These are phyloP conservation scores for Cardiocondyla obscurior DNA, from an alignment of 1,140 invertebrate species.

Conservation along the genomic window DNA sequence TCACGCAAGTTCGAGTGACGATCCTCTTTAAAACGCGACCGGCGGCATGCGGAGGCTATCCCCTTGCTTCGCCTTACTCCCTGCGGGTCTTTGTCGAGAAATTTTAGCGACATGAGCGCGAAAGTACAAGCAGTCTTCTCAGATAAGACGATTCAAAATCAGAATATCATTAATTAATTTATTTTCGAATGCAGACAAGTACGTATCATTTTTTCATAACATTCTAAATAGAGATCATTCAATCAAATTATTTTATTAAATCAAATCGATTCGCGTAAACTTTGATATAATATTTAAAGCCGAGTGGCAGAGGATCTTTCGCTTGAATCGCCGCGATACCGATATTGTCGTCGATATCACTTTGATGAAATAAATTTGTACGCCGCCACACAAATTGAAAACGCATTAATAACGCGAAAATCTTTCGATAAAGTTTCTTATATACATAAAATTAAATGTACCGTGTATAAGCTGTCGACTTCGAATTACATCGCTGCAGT, in stretches of 20 bases:
- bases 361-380: not conserved
- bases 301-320: not conserved
- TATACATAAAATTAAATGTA: conserved; percentile 40
- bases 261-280: conserved; percentile 23
- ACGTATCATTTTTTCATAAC: not conserved
- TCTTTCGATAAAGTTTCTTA: not conserved
- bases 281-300: not conserved
- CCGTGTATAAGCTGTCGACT: not conserved
- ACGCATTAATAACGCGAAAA: conserved; percentile 3
- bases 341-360: not conserved
- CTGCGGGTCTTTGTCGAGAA: conserved; percentile 14
- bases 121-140: too few species aligned
- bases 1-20: conserved; percentile 59
- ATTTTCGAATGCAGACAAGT: not conserved
- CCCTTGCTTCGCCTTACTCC: not conserved
- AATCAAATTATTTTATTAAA: conserved; percentile 14
- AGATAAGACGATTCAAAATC: too few species aligned
- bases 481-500: conserved; percentile 25
- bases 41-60: not conserved
- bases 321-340: not conserved
- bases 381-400: not conserved
- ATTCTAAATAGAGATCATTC: not conserved
- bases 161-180: not conserved
- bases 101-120: conserved; percentile 28
- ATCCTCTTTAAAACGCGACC: conserved; percentile 60